Base-by-base conservation (phyloP, 2,888 invertebrate genomes). In the Melanotus villosus region DNA sequence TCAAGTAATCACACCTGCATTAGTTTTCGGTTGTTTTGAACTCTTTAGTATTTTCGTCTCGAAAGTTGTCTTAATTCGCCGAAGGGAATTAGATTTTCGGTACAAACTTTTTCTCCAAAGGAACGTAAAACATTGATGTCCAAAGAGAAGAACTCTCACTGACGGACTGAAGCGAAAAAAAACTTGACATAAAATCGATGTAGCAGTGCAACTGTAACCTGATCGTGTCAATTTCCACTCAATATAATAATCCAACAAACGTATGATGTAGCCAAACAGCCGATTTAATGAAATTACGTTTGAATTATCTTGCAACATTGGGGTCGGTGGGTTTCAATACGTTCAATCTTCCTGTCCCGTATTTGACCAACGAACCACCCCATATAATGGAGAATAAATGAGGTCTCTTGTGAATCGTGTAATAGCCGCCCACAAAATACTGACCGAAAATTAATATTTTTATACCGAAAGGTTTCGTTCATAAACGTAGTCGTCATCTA, bases 231-330 rank as follows among this genome's bases (percentile, higher is more conserved):
- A 47, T 67, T 67, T 60, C 65, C 58, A 38, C 65, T 58, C 65
- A 66, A 66, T 66, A 52, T 59, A 66, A 66, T 66, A 66, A 66
- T 66, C 54, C 41, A 60, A 60, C 56, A 67, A 62, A 68, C 50
- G 58, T 64, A 58, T 68, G 68, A 68, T 64, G 41, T 19, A 45
- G 23, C 23, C 63, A 68, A 68, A 68, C 43, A 50, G 64, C 19
- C 58, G 52, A 36, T 59, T 16, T 64, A 69, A 64, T 59, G 65
- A 65, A 64, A 65, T 58, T 58, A 68, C 18, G 21, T 59, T 54
- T 45, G 45, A 36, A 66, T 59, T 59, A 66, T 65, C 57, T 47
- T 57, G 58, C 65, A 26, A 26, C 47, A 43, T 10, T 52, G 16
- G 45, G 52, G 30, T 32, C 16, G 34, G 47, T 57, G 18, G 38